A percentile compares a stretch with the other conserved stretches of the same genome.
These are phyloP conservation scores for Phalacrocorax aristotelis DNA, from an alignment of 2,113 vertebrate species.

Conservation along the genomic window DNA sequence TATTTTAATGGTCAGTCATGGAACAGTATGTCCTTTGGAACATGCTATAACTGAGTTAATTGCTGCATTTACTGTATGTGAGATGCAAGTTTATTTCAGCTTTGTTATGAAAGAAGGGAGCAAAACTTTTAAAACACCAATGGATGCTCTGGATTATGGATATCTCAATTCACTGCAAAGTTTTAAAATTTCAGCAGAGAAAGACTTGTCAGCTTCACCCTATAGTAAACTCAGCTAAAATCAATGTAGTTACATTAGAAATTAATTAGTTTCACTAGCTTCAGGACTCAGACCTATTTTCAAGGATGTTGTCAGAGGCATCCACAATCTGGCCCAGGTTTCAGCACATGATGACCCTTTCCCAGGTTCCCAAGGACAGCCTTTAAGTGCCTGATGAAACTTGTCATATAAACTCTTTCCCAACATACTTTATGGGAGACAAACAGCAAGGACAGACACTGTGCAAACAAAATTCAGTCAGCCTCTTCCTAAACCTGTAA, in stretches of 20 bases:
- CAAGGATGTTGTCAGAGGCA: not conserved
- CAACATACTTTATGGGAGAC: not conserved
- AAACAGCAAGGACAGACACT: not conserved
- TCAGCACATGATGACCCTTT: not conserved
- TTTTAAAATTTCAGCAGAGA: not conserved
- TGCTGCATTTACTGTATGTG: not conserved
- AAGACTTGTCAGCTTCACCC: not conserved
- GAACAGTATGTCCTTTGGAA: conserved; percentile 40
- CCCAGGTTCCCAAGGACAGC: not conserved
- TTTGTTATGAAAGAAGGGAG: not conserved
- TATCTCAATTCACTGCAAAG: not conserved
- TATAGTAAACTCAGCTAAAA: not conserved
- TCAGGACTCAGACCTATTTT: not conserved
- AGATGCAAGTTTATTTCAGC: not conserved
- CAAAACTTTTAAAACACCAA: not conserved
- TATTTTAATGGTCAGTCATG: conserved; percentile 39
- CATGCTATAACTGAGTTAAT: not conserved
- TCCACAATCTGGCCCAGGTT: not conserved
- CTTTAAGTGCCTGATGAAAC: not conserved
- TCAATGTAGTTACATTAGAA: not conserved
- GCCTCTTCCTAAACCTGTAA: not conserved
- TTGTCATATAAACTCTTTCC: not conserved
- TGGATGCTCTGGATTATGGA: not conserved
- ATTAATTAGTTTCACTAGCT: not conserved
- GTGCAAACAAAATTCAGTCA: not conserved